These are phyloP conservation scores for Bradypodion pumilum DNA, from an alignment of 2,797 vertebrate species.

Conservation along the genomic window DNA sequence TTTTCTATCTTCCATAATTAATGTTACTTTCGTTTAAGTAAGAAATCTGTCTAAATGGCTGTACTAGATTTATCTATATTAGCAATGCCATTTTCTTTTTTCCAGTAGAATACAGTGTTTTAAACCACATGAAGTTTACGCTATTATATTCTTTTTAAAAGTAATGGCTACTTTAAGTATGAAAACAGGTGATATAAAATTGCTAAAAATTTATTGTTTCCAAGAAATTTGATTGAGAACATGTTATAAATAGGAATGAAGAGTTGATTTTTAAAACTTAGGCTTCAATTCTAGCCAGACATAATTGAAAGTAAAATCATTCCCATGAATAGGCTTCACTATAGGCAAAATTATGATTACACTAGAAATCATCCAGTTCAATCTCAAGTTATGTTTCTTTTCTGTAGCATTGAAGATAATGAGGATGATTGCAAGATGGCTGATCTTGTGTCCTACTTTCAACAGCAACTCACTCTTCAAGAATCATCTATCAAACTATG, in stretches of 20 bases:
- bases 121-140: neutral
- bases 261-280: neutral
- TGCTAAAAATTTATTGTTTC: neutral
- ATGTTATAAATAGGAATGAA: neutral
- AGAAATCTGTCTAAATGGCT: neutral
- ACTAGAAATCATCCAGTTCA: neutral
- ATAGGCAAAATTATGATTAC: neutral
- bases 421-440: slow-evolving; percentile 85
- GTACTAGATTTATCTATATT: neutral
- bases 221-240: neutral
- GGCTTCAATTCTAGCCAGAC: neutral
- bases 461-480: slow-evolving; percentile 90
- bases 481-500: slow-evolving; percentile 89
- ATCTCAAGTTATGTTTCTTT: slow-evolving; percentile 24
- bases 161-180: neutral
- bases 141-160: neutral
- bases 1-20: neutral
- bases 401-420: slow-evolving; percentile 81
- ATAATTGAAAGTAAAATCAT: neutral
- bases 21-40: neutral
- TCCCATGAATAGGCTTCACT: neutral
- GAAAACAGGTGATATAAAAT: neutral
- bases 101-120: neutral
- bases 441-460: slow-evolving; percentile 91
- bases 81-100: neutral